Evolutionary conservation across 2,888 invertebrate genomes (phyloP).

Genomic region (Agapetus fuscipes): DNA sequence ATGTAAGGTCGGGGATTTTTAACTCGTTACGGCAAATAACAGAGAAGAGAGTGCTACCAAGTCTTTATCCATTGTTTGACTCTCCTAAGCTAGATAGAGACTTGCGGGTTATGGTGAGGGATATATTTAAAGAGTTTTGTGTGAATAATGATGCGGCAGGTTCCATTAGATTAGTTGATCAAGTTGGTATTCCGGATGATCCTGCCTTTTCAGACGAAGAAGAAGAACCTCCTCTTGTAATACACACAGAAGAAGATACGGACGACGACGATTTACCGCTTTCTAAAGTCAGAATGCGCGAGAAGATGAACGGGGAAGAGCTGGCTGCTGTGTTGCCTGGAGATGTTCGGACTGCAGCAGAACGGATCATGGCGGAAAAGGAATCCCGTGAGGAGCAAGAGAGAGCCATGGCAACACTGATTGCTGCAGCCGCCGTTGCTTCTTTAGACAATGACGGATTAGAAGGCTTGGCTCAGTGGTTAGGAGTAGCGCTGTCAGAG

Average conservation of each 20-base stretch:
- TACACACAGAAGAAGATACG: slow-evolving; percentile 50
- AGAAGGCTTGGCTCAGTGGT: slow-evolving; percentile 39
- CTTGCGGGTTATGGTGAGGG: slow-evolving; percentile 71
- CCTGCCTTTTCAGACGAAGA: slow-evolving; percentile 82
- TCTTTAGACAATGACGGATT: slow-evolving; percentile 39
- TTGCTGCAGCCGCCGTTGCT: slow-evolving; percentile 33
- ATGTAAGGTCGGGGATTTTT: slow-evolving; percentile 72
- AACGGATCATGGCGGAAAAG: slow-evolving; percentile 37
- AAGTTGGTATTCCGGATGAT: slow-evolving; percentile 45
- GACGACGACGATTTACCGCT: slow-evolving; percentile 70
- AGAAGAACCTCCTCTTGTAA: slow-evolving; percentile 46
- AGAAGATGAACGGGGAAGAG: slow-evolving; percentile 50
- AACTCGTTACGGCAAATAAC: slow-evolving; percentile 77
- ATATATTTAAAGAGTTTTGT: slow-evolving; percentile 89
- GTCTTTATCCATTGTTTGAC: slow-evolving; percentile 77
- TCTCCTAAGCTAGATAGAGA: slow-evolving; percentile 81
- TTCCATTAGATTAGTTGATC: slow-evolving; percentile 41
- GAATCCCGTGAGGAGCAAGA: slow-evolving; percentile 26
- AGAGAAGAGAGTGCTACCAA: slow-evolving; percentile 86
- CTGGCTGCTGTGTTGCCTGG: slow-evolving; percentile 39
- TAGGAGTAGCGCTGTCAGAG: slow-evolving; percentile 42
- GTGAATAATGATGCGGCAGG: slow-evolving; percentile 40
- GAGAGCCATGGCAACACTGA: slow-evolving; percentile 32
- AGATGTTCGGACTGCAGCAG: slow-evolving; percentile 37
- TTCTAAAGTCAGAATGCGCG: slow-evolving; percentile 63